phyloP scores from a whole-genome alignment of 23 tunicate genomes.

The Trididemnum nubilum region DNA sequence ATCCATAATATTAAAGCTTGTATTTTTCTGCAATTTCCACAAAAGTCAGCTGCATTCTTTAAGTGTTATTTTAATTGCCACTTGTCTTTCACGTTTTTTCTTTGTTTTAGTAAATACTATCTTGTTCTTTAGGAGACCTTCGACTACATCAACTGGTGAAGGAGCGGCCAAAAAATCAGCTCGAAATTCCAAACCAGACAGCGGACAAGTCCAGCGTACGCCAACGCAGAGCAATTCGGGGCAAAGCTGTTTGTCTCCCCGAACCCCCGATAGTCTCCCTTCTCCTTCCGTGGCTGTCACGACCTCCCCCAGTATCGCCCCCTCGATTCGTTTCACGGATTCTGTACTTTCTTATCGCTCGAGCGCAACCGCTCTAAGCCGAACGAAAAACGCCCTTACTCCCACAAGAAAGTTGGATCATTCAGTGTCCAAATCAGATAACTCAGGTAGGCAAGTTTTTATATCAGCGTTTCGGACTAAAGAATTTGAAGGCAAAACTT shows the following conservation, averaged over 20 bases:
- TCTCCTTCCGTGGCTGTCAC: constrained; percentile 61
- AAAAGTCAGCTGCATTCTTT: no score
- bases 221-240: constrained; percentile 13
- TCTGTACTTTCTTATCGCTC: constrained; percentile 85
- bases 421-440: background rate
- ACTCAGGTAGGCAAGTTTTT: background rate
- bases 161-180: background rate
- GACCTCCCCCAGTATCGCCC: constrained; percentile 89
- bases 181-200: background rate
- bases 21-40: no score
- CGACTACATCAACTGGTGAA: background rate
- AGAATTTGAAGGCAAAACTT: no score
- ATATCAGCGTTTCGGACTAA: no score
- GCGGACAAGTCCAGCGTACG: background rate
- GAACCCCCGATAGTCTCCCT: constrained; percentile 75
- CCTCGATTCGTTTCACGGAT: constrained; percentile 83
- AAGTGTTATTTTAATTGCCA: no score
- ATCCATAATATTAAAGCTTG: no score
- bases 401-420: constrained; percentile 15
- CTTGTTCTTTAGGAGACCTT: background rate
- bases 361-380: constrained; percentile 66
- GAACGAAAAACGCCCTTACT: constrained; percentile 27
- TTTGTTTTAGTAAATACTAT: no score
- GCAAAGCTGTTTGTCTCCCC: constrained; percentile 36
- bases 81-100: no score